A percentile compares a stretch with the other conserved stretches of the same genome.
Evolutionary conservation across 2,888 invertebrate species (phyloP).

Genomic region (Oligia fasciuncula): DNA sequence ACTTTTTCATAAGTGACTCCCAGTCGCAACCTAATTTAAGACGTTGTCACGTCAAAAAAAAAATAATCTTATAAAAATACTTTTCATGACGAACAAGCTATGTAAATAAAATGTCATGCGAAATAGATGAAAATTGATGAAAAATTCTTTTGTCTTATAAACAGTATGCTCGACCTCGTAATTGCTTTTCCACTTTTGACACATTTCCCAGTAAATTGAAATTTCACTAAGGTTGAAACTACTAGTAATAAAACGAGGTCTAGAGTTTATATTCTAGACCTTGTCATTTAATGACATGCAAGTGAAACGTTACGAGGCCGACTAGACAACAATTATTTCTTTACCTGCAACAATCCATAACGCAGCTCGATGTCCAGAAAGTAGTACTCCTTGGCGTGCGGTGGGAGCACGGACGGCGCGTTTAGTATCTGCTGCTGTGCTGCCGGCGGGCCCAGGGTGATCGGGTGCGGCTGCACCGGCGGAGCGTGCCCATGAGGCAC

Average conservation of each 20-base stretch:
- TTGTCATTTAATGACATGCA: neutral
- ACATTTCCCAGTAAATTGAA: neutral
- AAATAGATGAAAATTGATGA: neutral
- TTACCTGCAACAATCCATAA: slow-evolving; percentile 97
- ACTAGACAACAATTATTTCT: slow-evolving; percentile 32
- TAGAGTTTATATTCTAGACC: neutral
- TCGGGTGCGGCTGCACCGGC: slow-evolving; percentile 79
- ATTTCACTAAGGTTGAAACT: neutral
- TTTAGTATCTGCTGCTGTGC: slow-evolving; percentile 69
- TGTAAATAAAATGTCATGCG: neutral
- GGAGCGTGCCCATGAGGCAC: slow-evolving; percentile 66
- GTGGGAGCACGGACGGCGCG: slow-evolving; percentile 87
- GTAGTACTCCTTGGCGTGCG: slow-evolving; percentile 94
- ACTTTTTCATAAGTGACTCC: too few species aligned
- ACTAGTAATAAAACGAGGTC: neutral
- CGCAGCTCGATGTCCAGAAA: slow-evolving; percentile 98
- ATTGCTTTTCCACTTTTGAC: neutral
- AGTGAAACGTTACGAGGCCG: neutral
- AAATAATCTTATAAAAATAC: neutral
- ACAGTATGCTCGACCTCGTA: neutral
- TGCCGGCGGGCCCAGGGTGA: slow-evolving; percentile 74
- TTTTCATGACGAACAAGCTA: neutral
- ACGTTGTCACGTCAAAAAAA: too few species aligned
- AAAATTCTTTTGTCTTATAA: neutral
- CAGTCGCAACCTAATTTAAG: too few species aligned